These are phyloP conservation scores for Danio jaintianensis DNA, from an alignment of 2,797 vertebrate species.

Conservation along the genomic window DNA sequence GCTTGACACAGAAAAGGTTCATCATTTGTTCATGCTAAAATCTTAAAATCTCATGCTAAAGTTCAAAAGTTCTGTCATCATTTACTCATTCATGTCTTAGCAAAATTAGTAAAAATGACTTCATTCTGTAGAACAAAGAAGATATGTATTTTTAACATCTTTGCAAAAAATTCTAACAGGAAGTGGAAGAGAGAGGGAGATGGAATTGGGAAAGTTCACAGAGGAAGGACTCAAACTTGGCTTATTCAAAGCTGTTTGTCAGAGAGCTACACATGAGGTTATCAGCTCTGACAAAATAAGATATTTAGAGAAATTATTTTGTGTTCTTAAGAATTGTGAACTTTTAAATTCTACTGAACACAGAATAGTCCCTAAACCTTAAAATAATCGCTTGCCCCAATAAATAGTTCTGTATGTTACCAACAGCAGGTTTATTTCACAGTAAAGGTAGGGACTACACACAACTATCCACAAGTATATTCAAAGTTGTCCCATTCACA, in stretches of 20 bases:
- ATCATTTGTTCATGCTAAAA: background rate
- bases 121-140: background rate
- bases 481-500: conserved; percentile 51
- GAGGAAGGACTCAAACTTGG: no score
- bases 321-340: background rate
- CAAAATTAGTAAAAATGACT: background rate
- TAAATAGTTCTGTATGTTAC: background rate
- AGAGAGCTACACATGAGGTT: no score
- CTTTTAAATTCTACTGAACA: background rate
- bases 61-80: background rate
- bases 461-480: conserved; percentile 31
- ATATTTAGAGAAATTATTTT: background rate
- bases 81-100: background rate
- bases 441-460: conserved; percentile 14
- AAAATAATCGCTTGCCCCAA: background rate
- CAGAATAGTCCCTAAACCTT: background rate
- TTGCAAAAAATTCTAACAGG: no score
- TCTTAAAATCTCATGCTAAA: background rate
- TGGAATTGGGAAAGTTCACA: no score
- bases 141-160: no score
- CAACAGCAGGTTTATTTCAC: background rate
- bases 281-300: background rate
- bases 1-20: background rate
- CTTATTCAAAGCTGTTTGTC: no score
- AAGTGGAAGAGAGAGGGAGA: no score